Evolutionary conservation across 2,797 vertebrate species (phyloP).

Genomic region (Sebastes steindachneri): DNA sequence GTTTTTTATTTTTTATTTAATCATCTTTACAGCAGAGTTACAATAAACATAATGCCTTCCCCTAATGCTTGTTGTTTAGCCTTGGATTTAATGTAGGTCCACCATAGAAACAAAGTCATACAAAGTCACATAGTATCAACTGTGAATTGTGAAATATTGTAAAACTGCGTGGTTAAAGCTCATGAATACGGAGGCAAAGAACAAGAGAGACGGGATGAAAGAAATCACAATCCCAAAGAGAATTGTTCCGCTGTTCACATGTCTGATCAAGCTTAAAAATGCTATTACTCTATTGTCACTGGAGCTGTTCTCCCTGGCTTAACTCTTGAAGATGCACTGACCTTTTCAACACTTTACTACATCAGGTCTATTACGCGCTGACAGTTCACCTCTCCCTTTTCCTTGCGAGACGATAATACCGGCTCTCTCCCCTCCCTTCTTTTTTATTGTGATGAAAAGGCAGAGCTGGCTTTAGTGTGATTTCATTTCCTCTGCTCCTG

Average conservation of each 20-base stretch:
- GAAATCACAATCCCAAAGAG: slow-evolving; percentile 26
- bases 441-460: slow-evolving; percentile 61
- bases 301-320: slow-evolving; percentile 61
- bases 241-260: slow-evolving; percentile 42
- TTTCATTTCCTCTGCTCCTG: slow-evolving; percentile 50
- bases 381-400: slow-evolving; percentile 57
- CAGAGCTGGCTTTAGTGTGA: slow-evolving; percentile 31
- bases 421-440: background rate
- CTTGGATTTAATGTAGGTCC: slow-evolving; percentile 52
- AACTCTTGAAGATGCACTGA: slow-evolving; percentile 69
- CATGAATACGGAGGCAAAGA: slow-evolving; percentile 15
- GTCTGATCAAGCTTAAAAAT: slow-evolving; percentile 70
- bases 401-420: slow-evolving; percentile 50
- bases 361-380: slow-evolving; percentile 64
- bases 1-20: slow-evolving; percentile 12
- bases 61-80: slow-evolving; percentile 43
- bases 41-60: slow-evolving; percentile 40
- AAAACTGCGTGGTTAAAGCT: slow-evolving; percentile 27
- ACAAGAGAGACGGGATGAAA: slow-evolving; percentile 21
- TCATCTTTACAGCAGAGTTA: slow-evolving; percentile 56
- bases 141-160: slow-evolving; percentile 5
- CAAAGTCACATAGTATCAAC: slow-evolving; percentile 49
- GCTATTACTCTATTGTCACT: slow-evolving; percentile 66
- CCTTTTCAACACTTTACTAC: slow-evolving; percentile 71
- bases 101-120: slow-evolving; percentile 48